Base-by-base conservation (phyloP, 2,797 vertebrate genomes). In the Semaprochilodus insignis region DNA sequence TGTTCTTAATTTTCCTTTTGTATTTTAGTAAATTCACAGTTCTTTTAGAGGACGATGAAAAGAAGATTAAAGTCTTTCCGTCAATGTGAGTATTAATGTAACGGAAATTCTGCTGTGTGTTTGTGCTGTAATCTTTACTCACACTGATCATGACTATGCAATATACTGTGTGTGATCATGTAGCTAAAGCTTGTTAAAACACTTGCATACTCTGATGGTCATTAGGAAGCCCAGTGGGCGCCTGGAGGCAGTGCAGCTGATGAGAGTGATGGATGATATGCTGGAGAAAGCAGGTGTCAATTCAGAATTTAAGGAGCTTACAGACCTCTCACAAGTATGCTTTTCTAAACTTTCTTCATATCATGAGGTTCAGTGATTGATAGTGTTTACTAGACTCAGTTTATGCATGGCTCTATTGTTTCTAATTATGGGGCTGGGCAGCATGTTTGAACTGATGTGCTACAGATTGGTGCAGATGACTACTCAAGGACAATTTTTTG, bases 221-320 rank as follows among this genome's bases (percentile, higher is more conserved):
- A 63, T 23, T 85, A 98, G 97, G 94, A 96, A 92, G 91, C 97
- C 97, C 69, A 96, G 95, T 81, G 95, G 95, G 44, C 94, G 97
- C 85, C 74, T 94, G 70, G 96, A 98, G 82, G 97, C 93, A 31
- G 77, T 96, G 63, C 94, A 96, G 85, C 91, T 99, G 91, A 95
- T 93, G 90, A 91, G 87, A 44, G 94, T 96, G 86, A 97, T 98
- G 97, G 97, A 98, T 55, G 85, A 91, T 70, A 96, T 98, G 96
- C 81, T 98, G 86, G 93, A 96, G 90, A 96, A 94, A 86, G 96
- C 96, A 52, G 96, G 96, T 11, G 88, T 94, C 70, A 93, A 95
- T 87, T 89, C 91, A 74, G 89, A 95, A 82, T 81, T 86, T 40
- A 67, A 93, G 80, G 91, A 94, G 80, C 85, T 96, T 66, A 92